Evolutionary conservation across 2,888 invertebrate genomes (phyloP), one percentile per base, ranked within the genome.

Genomic region (Gymnosoma rotundatum): DNA sequence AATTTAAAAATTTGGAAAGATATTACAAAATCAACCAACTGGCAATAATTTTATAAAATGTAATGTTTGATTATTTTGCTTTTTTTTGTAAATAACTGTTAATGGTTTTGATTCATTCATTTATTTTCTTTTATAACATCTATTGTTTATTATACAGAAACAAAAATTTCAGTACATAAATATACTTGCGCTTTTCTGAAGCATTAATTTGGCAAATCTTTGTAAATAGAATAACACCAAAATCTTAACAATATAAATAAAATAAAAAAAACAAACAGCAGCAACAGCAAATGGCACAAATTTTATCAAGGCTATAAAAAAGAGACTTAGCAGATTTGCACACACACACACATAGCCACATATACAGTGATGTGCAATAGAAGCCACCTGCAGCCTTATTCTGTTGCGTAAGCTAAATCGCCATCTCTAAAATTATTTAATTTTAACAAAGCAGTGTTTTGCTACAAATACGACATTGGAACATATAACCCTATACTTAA

Each of bases 291-390:
- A 60, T 42, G 58, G 58, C 61, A 67, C 67, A 75, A 60, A 79
- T 73, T 73, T 79, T 69, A 70, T 84, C 72, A 63, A 78, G 73
- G 78, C 73, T 69, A 69, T 80, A 84, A 80, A 84, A 76, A 69
- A 64, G 45, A 80, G 67, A 84, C 74, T 69, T 69, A 66, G 66
- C 48, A 72, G 48, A 66, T 67, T 38, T 58, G 42, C n/a, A n/a
- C 8, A 64, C 4, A 12, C 8, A 78, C 16, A 25, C 25, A n/a
- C n/a, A n/a, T n/a, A n/a, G n/a, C n/a, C n/a, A n/a, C n/a, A n/a
- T n/a, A n/a, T n/a, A n/a, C n/a, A n/a, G n/a, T n/a, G n/a, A n/a
- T n/a, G n/a, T n/a, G n/a, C n/a, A n/a, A n/a, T n/a, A n/a, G n/a
- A n/a, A n/a, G n/a, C n/a, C n/a, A n/a, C n/a, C n/a, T n/a, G n/a